Evolutionary conservation across 2,113 vertebrate species (phyloP).

Genomic region (Strix aluco): DNA sequence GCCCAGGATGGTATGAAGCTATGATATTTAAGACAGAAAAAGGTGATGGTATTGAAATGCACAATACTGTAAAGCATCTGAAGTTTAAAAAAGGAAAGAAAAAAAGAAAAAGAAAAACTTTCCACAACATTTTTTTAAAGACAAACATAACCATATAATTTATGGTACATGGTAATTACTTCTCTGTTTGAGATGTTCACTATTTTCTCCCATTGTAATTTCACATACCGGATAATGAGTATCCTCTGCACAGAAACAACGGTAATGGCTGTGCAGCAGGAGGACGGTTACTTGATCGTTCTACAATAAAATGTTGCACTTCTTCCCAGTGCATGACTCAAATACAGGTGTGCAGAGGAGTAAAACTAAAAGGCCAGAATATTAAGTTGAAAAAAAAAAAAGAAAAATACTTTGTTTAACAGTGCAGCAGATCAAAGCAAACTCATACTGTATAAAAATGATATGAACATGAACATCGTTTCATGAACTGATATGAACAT

Average conservation of each 20-base stretch:
- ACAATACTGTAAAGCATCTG: background rate
- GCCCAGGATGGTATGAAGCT: background rate
- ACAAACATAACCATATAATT: slow-evolving; percentile 15
- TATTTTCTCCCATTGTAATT: slow-evolving; percentile 42
- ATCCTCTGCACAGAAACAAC: slow-evolving; percentile 34
- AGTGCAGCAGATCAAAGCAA: background rate
- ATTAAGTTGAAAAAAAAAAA: background rate
- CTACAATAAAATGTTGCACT: background rate
- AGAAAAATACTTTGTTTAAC: background rate
- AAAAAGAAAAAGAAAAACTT: background rate
- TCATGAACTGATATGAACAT: background rate
- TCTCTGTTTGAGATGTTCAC: slow-evolving; percentile 7
- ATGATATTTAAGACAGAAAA: background rate
- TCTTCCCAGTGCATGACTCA: background rate
- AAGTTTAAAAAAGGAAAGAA: background rate
- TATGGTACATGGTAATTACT: slow-evolving; percentile 34
- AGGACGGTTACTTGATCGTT: background rate
- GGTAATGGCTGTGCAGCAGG: background rate
- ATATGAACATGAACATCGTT: background rate
- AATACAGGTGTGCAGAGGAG: slow-evolving; percentile 5
- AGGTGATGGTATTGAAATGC: background rate
- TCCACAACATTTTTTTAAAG: background rate
- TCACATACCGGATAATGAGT: slow-evolving; percentile 37
- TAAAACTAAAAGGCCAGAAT: slow-evolving; percentile 7
- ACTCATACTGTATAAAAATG: background rate